Evolutionary conservation across 2,797 vertebrate genomes (phyloP).

Genomic region (Liparis tanakae): DNA sequence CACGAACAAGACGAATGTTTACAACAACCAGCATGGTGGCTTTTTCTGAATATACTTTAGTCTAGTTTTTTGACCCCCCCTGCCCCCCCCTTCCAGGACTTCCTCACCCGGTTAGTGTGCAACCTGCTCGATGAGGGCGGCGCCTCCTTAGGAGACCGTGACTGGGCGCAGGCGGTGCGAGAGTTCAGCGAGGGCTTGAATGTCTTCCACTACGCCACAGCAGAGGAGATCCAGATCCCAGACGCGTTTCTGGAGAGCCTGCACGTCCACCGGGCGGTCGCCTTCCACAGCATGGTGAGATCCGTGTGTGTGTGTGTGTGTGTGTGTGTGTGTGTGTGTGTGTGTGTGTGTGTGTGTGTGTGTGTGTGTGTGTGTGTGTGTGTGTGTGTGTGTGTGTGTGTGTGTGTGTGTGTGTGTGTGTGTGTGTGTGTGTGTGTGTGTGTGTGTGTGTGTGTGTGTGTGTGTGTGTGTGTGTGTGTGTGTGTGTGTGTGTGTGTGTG

Average conservation of each 20-base stretch:
- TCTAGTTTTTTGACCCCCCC: neutral
- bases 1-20: neutral
- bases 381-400: neutral
- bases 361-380: neutral
- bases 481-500: neutral
- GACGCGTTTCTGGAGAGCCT: constrained; percentile 88
- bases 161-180: constrained; percentile 84
- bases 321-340: neutral
- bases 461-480: neutral
- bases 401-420: neutral
- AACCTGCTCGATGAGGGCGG: constrained; percentile 94
- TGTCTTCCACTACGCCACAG: constrained; percentile 86
- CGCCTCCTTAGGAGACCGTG: constrained; percentile 86
- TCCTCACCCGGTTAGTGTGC: constrained; percentile 90
- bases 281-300: constrained; percentile 91
- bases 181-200: constrained; percentile 92
- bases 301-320: neutral
- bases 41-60: neutral
- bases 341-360: neutral
- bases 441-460: neutral
- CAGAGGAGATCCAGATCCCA: constrained; percentile 86
- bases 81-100: constrained; percentile 77
- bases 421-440: neutral
- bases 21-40: neutral
- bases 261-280: constrained; percentile 90